Evolutionary conservation across 2,888 invertebrate genomes (phyloP).

Genomic region (Drosophila acutilabella): DNA sequence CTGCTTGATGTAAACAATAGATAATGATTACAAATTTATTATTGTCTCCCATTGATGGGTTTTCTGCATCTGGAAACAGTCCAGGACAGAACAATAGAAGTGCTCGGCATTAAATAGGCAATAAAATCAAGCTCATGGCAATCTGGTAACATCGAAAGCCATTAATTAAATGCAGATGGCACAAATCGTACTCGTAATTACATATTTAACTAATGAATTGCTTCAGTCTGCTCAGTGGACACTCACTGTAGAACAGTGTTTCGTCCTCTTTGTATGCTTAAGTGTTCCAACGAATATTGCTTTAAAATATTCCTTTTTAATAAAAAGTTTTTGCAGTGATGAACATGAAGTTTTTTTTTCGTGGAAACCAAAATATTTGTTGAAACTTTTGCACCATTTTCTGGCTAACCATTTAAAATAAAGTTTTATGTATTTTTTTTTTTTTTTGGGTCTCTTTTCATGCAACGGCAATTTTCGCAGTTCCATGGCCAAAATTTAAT

Average conservation of each 20-base stretch:
- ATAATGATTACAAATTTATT: constrained; percentile 73
- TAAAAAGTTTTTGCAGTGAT: background rate
- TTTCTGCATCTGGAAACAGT: constrained; percentile 63
- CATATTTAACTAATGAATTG: constrained; percentile 25
- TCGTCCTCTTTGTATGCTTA: background rate
- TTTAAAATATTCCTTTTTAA: background rate
- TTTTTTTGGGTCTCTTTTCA: constrained; percentile 27
- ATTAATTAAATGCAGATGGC: constrained; percentile 77
- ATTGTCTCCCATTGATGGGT: constrained; percentile 16
- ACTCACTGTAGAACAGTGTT: background rate
- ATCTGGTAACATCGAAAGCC: constrained; percentile 66
- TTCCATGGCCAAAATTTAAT: constrained; percentile 66
- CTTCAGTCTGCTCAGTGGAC: background rate
- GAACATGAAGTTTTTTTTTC: background rate
- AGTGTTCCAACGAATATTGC: background rate
- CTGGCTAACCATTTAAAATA: background rate
- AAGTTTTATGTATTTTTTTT: constrained; percentile 1
- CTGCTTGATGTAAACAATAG: constrained; percentile 39
- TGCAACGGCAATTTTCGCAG: constrained; percentile 45
- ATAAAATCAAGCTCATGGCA: constrained; percentile 60
- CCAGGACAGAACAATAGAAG: constrained; percentile 24
- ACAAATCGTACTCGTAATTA: constrained; percentile 70
- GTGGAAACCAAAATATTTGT: background rate
- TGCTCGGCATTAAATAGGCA: constrained; percentile 57
- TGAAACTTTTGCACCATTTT: constrained; percentile 10